Percentiles rank a stretch among this genome's conserved stretches.
Conservation (phyloP, 2,888 invertebrate species). For the Papilio elwesi region DNA sequence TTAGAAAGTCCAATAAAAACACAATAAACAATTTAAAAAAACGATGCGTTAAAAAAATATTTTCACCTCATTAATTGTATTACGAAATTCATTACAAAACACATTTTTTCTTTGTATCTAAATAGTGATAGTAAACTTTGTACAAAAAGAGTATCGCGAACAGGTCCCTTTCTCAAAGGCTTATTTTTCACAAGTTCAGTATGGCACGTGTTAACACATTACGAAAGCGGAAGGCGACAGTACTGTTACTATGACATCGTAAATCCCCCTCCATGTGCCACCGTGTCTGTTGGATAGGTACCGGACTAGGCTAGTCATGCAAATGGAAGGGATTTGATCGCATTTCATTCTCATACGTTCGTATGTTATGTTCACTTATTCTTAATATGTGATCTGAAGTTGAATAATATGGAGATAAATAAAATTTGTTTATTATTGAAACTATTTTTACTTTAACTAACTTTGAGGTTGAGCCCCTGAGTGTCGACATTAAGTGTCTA, state of each 20-base stretch:
- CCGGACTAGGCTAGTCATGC: background rate
- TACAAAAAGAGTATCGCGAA: background rate
- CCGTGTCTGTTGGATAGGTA: background rate
- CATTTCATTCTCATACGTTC: background rate
- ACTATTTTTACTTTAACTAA: too few species aligned
- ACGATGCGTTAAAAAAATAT: too few species aligned
- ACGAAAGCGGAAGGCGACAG: slow-evolving; percentile 27
- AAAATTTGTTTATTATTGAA: too few species aligned
- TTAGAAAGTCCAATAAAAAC: background rate
- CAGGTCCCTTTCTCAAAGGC: background rate
- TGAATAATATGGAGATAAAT: too few species aligned
- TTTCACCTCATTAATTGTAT: background rate
- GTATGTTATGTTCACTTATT: too few species aligned
- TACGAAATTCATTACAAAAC: background rate
- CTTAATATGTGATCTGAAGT: too few species aligned
- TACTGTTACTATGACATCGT: background rate
- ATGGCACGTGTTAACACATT: slow-evolving; percentile 24
- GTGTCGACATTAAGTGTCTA: too few species aligned
- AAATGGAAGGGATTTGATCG: background rate
- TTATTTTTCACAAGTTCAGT: slow-evolving; percentile 20
- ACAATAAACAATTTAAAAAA: too few species aligned
- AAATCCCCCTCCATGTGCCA: slow-evolving; percentile 7
- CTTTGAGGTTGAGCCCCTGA: too few species aligned
- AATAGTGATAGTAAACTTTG: background rate
- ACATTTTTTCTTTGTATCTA: background rate